These are phyloP conservation scores for Tupiocoris notatus DNA, from an alignment of 2,888 invertebrate species.

Conservation along the genomic window DNA sequence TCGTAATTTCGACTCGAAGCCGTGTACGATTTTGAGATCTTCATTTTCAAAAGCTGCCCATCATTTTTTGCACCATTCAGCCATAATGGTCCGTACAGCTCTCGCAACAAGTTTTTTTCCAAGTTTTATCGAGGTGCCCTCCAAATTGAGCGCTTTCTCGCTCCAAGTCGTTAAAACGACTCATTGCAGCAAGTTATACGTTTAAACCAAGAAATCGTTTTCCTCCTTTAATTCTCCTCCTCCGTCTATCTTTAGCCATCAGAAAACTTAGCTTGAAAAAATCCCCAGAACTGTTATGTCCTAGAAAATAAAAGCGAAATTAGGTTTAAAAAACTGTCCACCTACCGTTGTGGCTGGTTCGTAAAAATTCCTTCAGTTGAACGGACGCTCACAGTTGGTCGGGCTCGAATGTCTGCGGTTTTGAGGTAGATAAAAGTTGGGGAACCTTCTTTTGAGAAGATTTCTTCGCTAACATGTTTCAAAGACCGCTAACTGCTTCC, in stretches of 20 bases:
- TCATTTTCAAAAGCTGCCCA: not conserved
- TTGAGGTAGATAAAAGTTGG: too few species aligned
- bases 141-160: not conserved
- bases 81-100: not conserved
- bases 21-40: not conserved
- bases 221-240: too few species aligned
- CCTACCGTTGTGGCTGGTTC: not conserved
- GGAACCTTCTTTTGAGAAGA: too few species aligned
- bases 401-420: not conserved
- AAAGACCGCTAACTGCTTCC: too few species aligned
- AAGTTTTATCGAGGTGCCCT: not conserved
- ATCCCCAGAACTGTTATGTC: not conserved
- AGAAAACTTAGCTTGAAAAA: not conserved
- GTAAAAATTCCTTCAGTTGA: not conserved
- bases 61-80: not conserved
- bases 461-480: too few species aligned
- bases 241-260: not conserved
- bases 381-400: not conserved
- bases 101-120: not conserved
- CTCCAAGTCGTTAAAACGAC: not conserved
- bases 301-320: not conserved
- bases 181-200: too few species aligned
- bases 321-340: not conserved
- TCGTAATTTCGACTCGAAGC: too few species aligned
- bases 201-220: too few species aligned